A percentile compares a stretch with the other conserved stretches of the same genome.
Evolutionary conservation across 2,888 invertebrate species (phyloP).

Genomic region (Emmelina monodactyla): DNA sequence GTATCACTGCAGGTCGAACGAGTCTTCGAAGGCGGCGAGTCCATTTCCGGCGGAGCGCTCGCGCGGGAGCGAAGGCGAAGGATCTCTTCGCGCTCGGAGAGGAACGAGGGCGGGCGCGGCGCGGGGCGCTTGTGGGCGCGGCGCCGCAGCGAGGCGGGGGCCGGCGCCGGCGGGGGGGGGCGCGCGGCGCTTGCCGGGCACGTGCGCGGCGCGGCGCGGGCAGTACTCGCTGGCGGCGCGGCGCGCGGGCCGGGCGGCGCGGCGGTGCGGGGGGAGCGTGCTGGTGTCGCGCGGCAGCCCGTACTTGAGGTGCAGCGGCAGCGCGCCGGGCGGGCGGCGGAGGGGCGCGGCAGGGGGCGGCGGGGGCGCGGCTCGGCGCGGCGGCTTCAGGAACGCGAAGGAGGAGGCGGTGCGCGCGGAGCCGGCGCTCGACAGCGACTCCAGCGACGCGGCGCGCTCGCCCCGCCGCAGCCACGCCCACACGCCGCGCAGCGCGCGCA

Average conservation of each 20-base stretch:
- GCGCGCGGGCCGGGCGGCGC: constrained; percentile 43
- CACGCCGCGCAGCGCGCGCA: constrained; percentile 60
- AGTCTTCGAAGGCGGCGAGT: constrained; percentile 66
- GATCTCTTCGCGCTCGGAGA: too few relatives aligned
- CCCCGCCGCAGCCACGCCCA: constrained; percentile 77
- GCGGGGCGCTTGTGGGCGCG: constrained; percentile 34
- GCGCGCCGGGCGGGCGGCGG: constrained; percentile 26
- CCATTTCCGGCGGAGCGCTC: constrained; percentile 17
- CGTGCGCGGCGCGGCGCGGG: constrained; percentile 70
- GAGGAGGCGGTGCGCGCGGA: constrained; percentile 77
- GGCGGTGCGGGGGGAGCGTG: constrained; percentile 37
- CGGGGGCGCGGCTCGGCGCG: constrained; percentile 33
- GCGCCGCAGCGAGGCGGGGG: constrained; percentile 58
- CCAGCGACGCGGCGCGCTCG: constrained; percentile 36
- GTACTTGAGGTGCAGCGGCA: constrained; percentile 71
- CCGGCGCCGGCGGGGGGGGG: constrained; percentile 40
- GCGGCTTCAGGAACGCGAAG: constrained; percentile 72
- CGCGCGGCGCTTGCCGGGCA: constrained; percentile 78
- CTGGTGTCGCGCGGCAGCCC: constrained; percentile 55
- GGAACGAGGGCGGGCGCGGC: constrained; percentile 20
- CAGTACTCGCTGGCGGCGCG: constrained; percentile 68
- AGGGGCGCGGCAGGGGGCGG: constrained; percentile 62
- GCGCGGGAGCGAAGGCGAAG: too few relatives aligned
- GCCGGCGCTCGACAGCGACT: constrained; percentile 72
- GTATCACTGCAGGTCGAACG: constrained; percentile 26